Conservation (phyloP, 1,140 invertebrate genomes). For the Drosophila bocki region DNA sequence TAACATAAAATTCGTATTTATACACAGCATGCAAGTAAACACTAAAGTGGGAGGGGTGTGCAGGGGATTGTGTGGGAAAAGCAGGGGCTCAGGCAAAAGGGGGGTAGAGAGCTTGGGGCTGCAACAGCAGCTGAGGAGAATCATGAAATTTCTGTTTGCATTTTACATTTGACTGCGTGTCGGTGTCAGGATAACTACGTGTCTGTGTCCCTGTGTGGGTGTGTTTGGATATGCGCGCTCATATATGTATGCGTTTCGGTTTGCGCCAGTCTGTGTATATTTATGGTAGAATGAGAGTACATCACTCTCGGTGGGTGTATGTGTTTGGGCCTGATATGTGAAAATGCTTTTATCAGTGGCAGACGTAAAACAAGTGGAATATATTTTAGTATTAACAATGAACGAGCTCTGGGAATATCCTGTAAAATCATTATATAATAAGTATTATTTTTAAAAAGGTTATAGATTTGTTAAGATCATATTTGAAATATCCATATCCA, state of each 20-base stretch:
- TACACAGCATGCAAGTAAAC: slow-evolving; percentile 79
- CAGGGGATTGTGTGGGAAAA: background rate
- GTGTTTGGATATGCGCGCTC: slow-evolving; percentile 26
- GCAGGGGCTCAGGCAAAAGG: background rate
- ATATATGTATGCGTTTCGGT: slow-evolving; percentile 33
- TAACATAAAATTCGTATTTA: slow-evolving; percentile 83
- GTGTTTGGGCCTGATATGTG: slow-evolving; percentile 56
- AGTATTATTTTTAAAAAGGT: background rate
- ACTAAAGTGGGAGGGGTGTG: slow-evolving; percentile 9
- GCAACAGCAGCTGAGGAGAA: slow-evolving; percentile 55
- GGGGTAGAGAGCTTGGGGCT: slow-evolving; percentile 5
- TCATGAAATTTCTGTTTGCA: slow-evolving; percentile 75
- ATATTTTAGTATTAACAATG: slow-evolving; percentile 21
- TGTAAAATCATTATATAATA: background rate
- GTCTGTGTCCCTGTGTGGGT: slow-evolving; percentile 29
- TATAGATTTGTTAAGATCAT: background rate
- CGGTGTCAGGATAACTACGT: slow-evolving; percentile 69
- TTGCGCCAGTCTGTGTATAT: slow-evolving; percentile 22
- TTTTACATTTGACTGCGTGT: slow-evolving; percentile 81
- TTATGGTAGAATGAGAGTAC: slow-evolving; percentile 41
- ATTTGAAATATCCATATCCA: background rate
- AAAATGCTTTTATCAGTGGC: slow-evolving; percentile 78
- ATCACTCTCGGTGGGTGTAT: slow-evolving; percentile 35
- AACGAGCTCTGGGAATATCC: slow-evolving; percentile 19
- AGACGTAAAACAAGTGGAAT: slow-evolving; percentile 65